These are phyloP conservation scores for Zaprionus bogoriensis DNA, from an alignment of 2,888 invertebrate species.

Conservation along the genomic window DNA sequence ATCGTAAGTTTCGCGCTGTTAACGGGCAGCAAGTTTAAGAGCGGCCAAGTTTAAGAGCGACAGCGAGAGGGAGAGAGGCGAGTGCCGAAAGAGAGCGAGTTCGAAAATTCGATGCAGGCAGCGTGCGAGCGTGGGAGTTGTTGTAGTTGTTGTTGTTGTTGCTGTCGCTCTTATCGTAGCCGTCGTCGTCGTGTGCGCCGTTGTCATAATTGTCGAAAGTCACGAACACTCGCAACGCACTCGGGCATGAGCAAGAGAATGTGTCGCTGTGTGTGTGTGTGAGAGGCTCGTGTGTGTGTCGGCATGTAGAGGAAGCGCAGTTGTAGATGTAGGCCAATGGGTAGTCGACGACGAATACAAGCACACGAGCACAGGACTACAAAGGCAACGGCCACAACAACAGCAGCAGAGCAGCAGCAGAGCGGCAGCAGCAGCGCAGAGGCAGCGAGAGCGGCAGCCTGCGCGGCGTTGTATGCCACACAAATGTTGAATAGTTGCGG, in stretches of 20 bases:
- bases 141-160: conserved; percentile 22
- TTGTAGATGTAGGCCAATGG: conserved; percentile 81
- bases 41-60: conserved; percentile 66
- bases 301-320: conserved; percentile 58
- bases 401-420: conserved; percentile 26
- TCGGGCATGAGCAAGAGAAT: conserved; percentile 4
- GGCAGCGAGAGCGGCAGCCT: conserved; percentile 16
- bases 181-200: conserved; percentile 24
- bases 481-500: conserved; percentile 80
- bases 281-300: conserved; percentile 1
- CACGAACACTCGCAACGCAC: conserved; percentile 52
- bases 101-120: conserved; percentile 50
- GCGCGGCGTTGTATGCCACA: conserved; percentile 64
- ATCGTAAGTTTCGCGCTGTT: conserved; percentile 52
- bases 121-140: conserved; percentile 28
- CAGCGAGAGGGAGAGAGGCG: too few species aligned
- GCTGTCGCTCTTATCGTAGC: conserved; percentile 25
- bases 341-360: conserved; percentile 56
- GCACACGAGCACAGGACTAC: conserved; percentile 25
- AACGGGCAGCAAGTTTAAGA: conserved; percentile 42
- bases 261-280: not conserved
- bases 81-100: conserved; percentile 41
- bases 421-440: conserved; percentile 12
- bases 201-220: conserved; percentile 54
- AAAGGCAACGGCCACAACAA: conserved; percentile 33